These are phyloP conservation scores for Muscicapa adusta DNA, from an alignment of 2,113 vertebrate species.

Conservation along the genomic window DNA sequence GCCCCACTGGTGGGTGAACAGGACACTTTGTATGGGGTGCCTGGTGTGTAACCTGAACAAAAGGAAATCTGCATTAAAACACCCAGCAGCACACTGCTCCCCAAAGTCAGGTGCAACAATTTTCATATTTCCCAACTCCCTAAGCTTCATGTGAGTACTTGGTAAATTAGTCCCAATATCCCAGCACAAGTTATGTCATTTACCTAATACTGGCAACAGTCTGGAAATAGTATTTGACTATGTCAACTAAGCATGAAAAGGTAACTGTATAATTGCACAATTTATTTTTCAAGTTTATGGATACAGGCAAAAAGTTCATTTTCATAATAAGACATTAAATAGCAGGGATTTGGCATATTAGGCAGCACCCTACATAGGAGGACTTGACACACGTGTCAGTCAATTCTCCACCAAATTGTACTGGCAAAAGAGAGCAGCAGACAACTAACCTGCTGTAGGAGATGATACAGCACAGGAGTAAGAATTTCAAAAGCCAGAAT, in stretches of 20 bases:
- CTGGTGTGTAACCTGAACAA: conserved; percentile 87
- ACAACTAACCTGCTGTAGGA: not conserved
- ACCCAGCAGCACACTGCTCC: not conserved
- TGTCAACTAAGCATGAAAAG: not conserved
- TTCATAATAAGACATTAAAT: not conserved
- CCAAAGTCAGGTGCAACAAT: not conserved
- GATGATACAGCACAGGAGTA: not conserved
- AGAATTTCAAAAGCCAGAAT: not conserved
- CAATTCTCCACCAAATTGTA: not conserved
- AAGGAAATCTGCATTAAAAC: not conserved
- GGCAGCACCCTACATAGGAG: not conserved
- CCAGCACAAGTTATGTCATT: not conserved
- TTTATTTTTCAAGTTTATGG: not conserved
- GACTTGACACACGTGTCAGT: not conserved
- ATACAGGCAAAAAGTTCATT: not conserved
- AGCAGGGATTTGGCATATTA: not conserved
- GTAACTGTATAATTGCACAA: not conserved
- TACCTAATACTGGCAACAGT: not conserved
- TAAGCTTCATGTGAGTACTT: not conserved
- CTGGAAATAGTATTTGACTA: not conserved
- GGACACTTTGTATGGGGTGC: conserved; percentile 96
- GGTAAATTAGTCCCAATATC: not conserved
- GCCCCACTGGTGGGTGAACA: conserved; percentile 93
- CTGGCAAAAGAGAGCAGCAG: not conserved
- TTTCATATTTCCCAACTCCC: not conserved